phyloP scores from a whole-genome alignment of 30 jellyfish, hydroid and myxozoan genomes.

The Nemopilema nomurai region DNA sequence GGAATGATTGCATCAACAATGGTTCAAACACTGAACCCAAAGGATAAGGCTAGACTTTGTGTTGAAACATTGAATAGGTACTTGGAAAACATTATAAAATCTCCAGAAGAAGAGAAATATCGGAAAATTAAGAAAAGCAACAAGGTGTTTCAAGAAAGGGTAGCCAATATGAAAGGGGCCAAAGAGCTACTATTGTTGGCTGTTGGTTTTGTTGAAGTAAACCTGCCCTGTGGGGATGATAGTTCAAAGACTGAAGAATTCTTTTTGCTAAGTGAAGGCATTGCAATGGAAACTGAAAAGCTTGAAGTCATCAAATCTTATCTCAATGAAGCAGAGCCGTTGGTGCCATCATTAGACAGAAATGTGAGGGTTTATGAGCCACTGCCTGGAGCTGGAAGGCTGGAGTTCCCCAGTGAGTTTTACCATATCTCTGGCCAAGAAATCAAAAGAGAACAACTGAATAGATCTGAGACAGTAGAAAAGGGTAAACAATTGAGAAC shows the following conservation, averaged over 20 bases:
- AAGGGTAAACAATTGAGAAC: slow-evolving; percentile 65
- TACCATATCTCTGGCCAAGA: slow-evolving; percentile 61
- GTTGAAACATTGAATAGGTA: slow-evolving; percentile 64
- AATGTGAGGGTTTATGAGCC: slow-evolving; percentile 70
- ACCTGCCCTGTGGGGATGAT: slow-evolving; percentile 43
- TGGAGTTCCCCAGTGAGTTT: slow-evolving; percentile 76
- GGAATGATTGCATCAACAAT: slow-evolving; percentile 81
- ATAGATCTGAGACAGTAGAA: slow-evolving; percentile 50
- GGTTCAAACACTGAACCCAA: slow-evolving; percentile 77
- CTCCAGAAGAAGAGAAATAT: slow-evolving; percentile 82
- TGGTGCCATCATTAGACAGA: slow-evolving; percentile 68
- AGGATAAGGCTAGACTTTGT: slow-evolving; percentile 41
- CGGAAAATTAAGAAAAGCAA: slow-evolving; percentile 64
- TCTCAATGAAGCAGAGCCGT: slow-evolving; percentile 88
- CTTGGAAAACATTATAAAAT: slow-evolving; percentile 71
- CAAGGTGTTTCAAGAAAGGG: slow-evolving; percentile 82
- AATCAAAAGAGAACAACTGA: slow-evolving; percentile 64
- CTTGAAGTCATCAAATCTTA: slow-evolving; percentile 49
- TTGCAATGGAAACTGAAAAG: slow-evolving; percentile 77
- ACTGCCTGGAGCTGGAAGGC: slow-evolving; percentile 24
- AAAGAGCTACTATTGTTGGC: slow-evolving; percentile 75
- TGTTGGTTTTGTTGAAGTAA: slow-evolving; percentile 78
- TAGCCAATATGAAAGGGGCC: slow-evolving; percentile 70
- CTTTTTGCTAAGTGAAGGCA: slow-evolving; percentile 66
- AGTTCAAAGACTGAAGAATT: slow-evolving; percentile 57